Evolutionary conservation across 1,140 invertebrate genomes (phyloP).

Genomic region (Hesperophylax magnus): DNA sequence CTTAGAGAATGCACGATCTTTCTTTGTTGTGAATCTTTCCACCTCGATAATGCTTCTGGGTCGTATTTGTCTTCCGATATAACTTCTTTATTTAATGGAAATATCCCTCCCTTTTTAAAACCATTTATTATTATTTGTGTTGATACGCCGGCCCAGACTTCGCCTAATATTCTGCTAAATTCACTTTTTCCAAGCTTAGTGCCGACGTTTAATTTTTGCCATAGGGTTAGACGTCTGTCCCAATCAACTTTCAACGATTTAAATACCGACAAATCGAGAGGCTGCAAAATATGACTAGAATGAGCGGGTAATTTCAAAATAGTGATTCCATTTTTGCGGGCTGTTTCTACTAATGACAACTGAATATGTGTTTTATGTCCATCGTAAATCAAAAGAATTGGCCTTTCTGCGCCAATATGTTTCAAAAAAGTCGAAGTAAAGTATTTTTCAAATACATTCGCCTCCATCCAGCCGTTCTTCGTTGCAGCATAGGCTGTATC

Average conservation of each 20-base stretch:
- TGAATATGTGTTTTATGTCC: slow-evolving; percentile 56
- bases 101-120: no score
- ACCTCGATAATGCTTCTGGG: no score
- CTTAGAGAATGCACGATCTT: no score
- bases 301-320: slow-evolving; percentile 59
- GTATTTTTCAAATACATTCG: not conserved
- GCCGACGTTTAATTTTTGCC: slow-evolving; percentile 48
- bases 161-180: no score
- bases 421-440: not conserved
- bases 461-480: no score
- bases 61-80: no score
- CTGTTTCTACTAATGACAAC: slow-evolving; percentile 56
- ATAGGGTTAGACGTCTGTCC: slow-evolving; percentile 48
- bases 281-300: slow-evolving; percentile 59
- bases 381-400: slow-evolving; percentile 57
- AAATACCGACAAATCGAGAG: slow-evolving; percentile 59
- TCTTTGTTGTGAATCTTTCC: no score
- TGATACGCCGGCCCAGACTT: no score
- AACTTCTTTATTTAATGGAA: no score
- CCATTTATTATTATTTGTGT: no score
- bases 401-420: slow-evolving; percentile 46
- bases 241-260: slow-evolving; percentile 59
- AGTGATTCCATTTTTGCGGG: slow-evolving; percentile 53
- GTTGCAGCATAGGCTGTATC: not conserved
- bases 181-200: no score